A percentile compares a stretch with the other conserved stretches of the same genome.
Conservation (phyloP, 2,113 vertebrate species). For the Malurus cyaneus region DNA sequence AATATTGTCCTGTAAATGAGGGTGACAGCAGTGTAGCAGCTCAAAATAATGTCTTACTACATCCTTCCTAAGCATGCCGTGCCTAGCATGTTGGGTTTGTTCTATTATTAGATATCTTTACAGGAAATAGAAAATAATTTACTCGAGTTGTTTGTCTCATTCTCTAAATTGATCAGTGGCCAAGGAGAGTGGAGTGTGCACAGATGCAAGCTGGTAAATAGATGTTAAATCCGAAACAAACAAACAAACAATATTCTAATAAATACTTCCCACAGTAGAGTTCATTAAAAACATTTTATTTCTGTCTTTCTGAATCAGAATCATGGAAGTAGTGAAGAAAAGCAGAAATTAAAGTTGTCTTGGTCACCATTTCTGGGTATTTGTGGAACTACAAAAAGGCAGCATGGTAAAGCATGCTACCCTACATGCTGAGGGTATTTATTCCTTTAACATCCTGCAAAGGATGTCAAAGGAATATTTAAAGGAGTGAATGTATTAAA, state of each 20-base stretch:
- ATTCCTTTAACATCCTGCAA: too few species aligned
- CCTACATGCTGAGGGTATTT: not conserved
- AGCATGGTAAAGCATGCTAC: not conserved
- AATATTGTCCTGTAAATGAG: not conserved
- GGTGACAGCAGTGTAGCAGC: not conserved
- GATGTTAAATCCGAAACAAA: not conserved
- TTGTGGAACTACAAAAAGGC: not conserved
- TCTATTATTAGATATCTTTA: not conserved
- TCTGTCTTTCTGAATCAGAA: not conserved
- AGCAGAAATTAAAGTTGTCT: not conserved
- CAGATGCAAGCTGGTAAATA: not conserved
- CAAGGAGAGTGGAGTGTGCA: not conserved
- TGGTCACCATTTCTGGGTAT: not conserved
- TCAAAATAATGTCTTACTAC: not conserved
- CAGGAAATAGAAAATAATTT: constrained; percentile 20
- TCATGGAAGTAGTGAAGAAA: not conserved
- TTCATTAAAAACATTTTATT: not conserved
- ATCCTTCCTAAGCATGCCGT: not conserved
- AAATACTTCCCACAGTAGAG: not conserved
- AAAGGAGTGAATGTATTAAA: not conserved
- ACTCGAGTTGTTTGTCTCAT: not conserved
- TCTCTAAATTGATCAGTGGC: not conserved
- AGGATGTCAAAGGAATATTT: not conserved
- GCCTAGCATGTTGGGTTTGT: not conserved
- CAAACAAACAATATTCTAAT: not conserved